Conservation (phyloP, 2,888 invertebrate species). For the Mesorhabditis spiculigera region DNA sequence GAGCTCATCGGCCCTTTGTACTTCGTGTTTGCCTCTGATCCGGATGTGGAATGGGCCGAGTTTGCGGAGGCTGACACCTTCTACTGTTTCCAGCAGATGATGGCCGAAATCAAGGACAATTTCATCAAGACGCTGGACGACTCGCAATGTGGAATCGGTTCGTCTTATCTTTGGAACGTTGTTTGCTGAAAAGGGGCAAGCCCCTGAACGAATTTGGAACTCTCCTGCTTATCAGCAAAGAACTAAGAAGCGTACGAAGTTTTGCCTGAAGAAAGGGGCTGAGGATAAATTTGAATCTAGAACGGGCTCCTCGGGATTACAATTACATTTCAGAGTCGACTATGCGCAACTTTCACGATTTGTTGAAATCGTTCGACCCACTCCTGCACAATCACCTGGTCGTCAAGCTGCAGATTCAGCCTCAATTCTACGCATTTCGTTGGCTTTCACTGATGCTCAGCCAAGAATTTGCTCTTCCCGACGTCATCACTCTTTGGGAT, state of each 20-base stretch:
- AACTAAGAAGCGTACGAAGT: too few species aligned
- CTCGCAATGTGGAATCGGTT: constrained; percentile 54
- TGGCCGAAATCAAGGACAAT: constrained; percentile 89
- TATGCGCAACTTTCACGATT: constrained; percentile 78
- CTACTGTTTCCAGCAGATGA: constrained; percentile 94
- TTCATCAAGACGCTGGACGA: constrained; percentile 91
- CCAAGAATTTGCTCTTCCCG: constrained; percentile 94
- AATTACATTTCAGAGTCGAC: constrained; percentile 61
- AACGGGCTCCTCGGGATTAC: neutral
- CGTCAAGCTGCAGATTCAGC: constrained; percentile 76
- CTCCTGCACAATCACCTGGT: constrained; percentile 75
- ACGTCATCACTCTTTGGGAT: constrained; percentile 96
- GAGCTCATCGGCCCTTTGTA: constrained; percentile 98
- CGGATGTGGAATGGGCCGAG: constrained; percentile 77
- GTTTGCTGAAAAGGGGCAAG: neutral
- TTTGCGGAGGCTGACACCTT: constrained; percentile 95
- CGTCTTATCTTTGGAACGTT: neutral
- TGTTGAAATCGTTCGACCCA: constrained; percentile 75
- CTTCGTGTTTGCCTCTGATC: constrained; percentile 89
- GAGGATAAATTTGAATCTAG: neutral
- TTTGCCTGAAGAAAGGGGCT: neutral
- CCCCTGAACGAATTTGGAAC: too few species aligned
- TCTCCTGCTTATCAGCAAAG: too few species aligned
- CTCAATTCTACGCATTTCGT: constrained; percentile 71
- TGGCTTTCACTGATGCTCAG: constrained; percentile 92